These are phyloP conservation scores for Syrista parreyssii DNA, from an alignment of 2,888 invertebrate genomes.

Conservation along the genomic window DNA sequence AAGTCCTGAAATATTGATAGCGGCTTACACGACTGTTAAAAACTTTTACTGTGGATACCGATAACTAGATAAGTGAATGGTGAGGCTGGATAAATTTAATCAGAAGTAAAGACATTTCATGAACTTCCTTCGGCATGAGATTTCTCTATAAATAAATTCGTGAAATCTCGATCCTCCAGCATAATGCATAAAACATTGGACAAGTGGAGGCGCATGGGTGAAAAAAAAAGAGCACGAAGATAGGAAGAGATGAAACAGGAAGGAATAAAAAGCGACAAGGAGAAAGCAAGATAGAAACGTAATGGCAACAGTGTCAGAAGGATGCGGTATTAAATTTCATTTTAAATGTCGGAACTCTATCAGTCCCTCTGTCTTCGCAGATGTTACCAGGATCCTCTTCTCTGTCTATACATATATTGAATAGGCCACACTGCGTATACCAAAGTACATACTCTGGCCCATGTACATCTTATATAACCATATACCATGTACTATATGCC, in stretches of 20 bases:
- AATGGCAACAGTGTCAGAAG: not conserved
- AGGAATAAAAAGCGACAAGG: no score
- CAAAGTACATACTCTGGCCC: no score
- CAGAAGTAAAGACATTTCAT: slow-evolving; percentile 8
- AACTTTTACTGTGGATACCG: no score
- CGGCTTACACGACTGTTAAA: no score
- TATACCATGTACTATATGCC: no score
- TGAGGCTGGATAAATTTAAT: no score
- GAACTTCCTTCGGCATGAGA: slow-evolving; percentile 7
- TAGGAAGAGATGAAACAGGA: no score
- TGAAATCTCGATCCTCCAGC: slow-evolving; percentile 16
- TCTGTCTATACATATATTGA: not conserved
- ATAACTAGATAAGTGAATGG: no score
- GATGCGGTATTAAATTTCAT: slow-evolving; percentile 25
- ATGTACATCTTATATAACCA: no score
- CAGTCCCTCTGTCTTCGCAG: slow-evolving; percentile 24
- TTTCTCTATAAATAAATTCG: slow-evolving; percentile 21
- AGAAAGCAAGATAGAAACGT: no score
- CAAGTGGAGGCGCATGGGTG: slow-evolving; percentile 10
- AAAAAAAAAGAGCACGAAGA: not conserved
- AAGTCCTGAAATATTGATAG: no score
- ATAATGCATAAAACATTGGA: slow-evolving; percentile 26
- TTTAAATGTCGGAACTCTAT: slow-evolving; percentile 22
- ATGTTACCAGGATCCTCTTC: slow-evolving; percentile 19
- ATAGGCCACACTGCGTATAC: not conserved